Base-by-base conservation (phyloP, 1,140 invertebrate genomes). In the Formica exsecta region DNA sequence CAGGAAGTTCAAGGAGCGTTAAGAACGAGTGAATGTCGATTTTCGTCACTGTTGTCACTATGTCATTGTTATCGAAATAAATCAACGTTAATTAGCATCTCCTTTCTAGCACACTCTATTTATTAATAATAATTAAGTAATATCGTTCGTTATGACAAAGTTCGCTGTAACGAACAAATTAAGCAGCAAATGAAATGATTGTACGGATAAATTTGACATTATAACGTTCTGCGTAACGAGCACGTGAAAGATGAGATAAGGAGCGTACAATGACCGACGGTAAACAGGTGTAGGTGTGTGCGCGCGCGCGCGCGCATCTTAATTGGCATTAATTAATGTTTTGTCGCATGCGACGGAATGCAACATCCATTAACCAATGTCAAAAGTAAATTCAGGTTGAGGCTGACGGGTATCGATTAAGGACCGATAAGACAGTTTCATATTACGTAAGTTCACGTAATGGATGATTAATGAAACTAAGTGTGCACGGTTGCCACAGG, bases 241-340 rank as follows among this genome's bases (percentile, higher is more conserved):
- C 38, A 11, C 38, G 3, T 29, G 11, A 25, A 1, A 32, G 44
- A 57, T 48, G 62, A 65, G 81, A 77, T 77, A 77, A 85, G 65
- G 74, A 57, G 73, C 32, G 38, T 38, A 77, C 59, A 76, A 85
- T 77, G 74, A 65, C 48, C 38, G 8, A 16, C 73, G 65, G 16
- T 65, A 66, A 85, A 65, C 65, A 70, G 32, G 25, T 29, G 3
- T 61, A 25, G 5, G 13, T 9, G 32, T 13, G 19, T 19, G 29
- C 16, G 29, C n/a, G 64, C 36, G 64, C 64, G 32, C 62, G 41
- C 57, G 29, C 57, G 29, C 29, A 29, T 25, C 71, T 75, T 85
- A 85, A 85, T 85, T 85, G 81, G 62, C 81, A 85, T 85, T 85
- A 85, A 85, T 85, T 85, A 85, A 85, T 77, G 74, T 85, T 85